phyloP scores from a whole-genome alignment of 2,888 invertebrate species.

The Tenthredo amoena region DNA sequence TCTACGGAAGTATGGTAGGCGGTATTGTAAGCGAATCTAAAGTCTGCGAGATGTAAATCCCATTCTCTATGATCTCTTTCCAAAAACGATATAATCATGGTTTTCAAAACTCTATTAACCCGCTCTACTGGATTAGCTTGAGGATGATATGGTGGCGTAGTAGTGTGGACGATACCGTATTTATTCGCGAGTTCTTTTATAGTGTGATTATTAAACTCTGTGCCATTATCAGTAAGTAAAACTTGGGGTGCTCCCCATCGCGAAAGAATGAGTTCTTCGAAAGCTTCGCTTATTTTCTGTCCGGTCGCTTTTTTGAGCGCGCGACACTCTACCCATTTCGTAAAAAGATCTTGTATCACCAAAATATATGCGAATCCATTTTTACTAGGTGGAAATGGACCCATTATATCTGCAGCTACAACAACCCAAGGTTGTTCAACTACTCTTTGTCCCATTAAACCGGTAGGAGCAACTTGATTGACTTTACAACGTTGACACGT shows the following conservation, averaged over 20 bases:
- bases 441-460: constrained; percentile 55
- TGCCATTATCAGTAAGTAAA: no score
- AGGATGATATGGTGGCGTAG: constrained; percentile 26
- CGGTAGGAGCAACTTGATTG: constrained; percentile 25
- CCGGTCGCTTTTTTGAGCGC: constrained; percentile 57
- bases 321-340: constrained; percentile 57
- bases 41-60: constrained; percentile 54
- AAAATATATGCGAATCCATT: constrained; percentile 55
- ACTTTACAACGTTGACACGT: constrained; percentile 57
- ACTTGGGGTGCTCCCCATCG: constrained; percentile 13
- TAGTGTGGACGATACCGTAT: no score
- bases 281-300: constrained; percentile 12
- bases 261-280: constrained; percentile 51
- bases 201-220: no score
- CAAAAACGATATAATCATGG: constrained; percentile 48
- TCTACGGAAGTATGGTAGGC: constrained; percentile 55
- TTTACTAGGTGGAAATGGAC: constrained; percentile 58
- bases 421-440: constrained; percentile 56
- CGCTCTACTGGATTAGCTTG: constrained; percentile 62
- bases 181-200: no score
- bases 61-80: constrained; percentile 57
- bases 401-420: constrained; percentile 57
- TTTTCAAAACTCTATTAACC: constrained; percentile 51
- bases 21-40: constrained; percentile 58
- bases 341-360: constrained; percentile 60